Evolutionary conservation across 1,140 invertebrate species (phyloP).

Genomic region (Agrilus planipennis): DNA sequence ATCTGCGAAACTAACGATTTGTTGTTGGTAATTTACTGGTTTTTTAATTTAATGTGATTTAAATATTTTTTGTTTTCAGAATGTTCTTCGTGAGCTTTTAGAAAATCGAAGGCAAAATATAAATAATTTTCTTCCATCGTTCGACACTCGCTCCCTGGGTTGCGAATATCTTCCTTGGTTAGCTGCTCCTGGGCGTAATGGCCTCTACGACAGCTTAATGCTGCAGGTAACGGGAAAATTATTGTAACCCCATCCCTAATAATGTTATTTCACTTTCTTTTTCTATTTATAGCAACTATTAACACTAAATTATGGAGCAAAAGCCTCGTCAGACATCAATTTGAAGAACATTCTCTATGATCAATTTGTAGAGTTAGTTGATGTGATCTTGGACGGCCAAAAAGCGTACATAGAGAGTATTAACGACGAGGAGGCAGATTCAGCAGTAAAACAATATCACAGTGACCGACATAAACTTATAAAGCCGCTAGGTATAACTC

Average conservation of each 20-base stretch:
- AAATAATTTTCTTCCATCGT: constrained; percentile 36
- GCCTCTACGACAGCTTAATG: constrained; percentile 41
- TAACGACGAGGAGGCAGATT: constrained; percentile 42
- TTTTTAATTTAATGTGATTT: background rate
- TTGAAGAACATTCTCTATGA: constrained; percentile 48
- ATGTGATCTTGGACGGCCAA: constrained; percentile 63
- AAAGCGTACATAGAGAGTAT: constrained; percentile 61
- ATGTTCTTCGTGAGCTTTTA: constrained; percentile 43
- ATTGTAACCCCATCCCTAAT: background rate
- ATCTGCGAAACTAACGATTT: constrained; percentile 45
- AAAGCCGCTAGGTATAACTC: constrained; percentile 21
- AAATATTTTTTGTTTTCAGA: constrained; percentile 24
- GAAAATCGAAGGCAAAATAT: constrained; percentile 45
- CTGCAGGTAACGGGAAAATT: constrained; percentile 33
- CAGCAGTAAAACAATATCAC: constrained; percentile 53
- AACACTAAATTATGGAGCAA: constrained; percentile 45
- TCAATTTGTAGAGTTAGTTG: constrained; percentile 60
- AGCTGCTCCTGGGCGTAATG: constrained; percentile 38
- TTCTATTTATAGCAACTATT: constrained; percentile 35
- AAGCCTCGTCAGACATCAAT: constrained; percentile 38
- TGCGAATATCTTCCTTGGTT: constrained; percentile 56
- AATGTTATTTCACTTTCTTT: background rate
- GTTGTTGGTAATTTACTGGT: constrained; percentile 34
- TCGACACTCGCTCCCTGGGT: constrained; percentile 26
- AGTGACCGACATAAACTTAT: constrained; percentile 49